Conservation (phyloP, 2,113 vertebrate species). For the Paedocypris sp. region DNA sequence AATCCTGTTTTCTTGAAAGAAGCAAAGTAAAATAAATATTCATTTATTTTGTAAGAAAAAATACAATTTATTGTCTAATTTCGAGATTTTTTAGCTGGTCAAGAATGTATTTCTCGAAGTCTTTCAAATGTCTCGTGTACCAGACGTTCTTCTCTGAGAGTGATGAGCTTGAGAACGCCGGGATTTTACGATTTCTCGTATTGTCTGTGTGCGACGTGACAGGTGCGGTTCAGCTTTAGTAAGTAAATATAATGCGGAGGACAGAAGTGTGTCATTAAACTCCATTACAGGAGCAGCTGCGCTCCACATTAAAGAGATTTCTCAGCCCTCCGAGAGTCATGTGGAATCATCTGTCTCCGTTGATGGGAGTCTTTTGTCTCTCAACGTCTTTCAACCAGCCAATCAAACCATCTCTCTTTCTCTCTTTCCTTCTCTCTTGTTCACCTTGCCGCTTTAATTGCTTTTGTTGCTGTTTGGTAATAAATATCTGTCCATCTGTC, state of each 20-base stretch:
- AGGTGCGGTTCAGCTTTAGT: conserved; percentile 18
- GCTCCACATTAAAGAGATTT: conserved; percentile 9
- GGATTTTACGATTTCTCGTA: no score
- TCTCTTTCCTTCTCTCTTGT: not conserved
- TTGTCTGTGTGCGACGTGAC: not conserved
- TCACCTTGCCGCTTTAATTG: not conserved
- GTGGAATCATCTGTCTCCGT: conserved; percentile 8
- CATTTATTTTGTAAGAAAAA: no score
- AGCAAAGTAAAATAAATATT: no score
- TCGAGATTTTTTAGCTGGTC: no score
- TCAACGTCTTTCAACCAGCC: conserved; percentile 13
- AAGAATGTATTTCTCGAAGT: no score
- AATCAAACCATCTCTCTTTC: conserved; percentile 28
- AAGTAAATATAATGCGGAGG: conserved; percentile 7
- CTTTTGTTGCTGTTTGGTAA: no score
- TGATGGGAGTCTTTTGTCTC: conserved; percentile 24
- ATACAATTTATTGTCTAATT: no score
- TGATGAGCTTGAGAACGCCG: no score
- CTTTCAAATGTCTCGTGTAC: no score
- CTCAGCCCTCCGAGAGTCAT: not conserved
- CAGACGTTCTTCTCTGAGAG: no score
- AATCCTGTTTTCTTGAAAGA: no score
- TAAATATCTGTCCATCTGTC: no score
- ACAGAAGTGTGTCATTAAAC: conserved; percentile 20
- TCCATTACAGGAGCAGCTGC: conserved; percentile 34